These are phyloP conservation scores for Malthinus flaveolus DNA, from an alignment of 2,888 invertebrate genomes.

Conservation along the genomic window DNA sequence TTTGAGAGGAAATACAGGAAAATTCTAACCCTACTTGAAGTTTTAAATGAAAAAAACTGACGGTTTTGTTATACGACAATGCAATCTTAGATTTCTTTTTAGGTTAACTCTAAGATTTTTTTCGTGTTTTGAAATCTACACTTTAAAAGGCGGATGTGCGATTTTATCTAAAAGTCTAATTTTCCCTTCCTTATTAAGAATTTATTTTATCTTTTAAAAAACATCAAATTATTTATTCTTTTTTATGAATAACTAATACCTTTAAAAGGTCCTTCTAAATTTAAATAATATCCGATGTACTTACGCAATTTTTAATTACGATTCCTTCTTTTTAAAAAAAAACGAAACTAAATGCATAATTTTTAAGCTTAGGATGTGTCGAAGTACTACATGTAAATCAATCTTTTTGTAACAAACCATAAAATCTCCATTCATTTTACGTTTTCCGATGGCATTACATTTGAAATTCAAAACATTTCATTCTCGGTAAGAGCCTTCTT, in stretches of 20 bases:
- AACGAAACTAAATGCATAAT: too few species aligned
- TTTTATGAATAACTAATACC: too few species aligned
- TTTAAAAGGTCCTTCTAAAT: too few species aligned
- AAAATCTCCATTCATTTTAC: slow-evolving; percentile 45
- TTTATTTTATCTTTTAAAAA: too few species aligned
- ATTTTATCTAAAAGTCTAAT: slow-evolving; percentile 11
- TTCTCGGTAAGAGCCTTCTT: slow-evolving; percentile 51
- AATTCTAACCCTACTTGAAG: slow-evolving; percentile 11
- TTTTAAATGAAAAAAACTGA: slow-evolving; percentile 19
- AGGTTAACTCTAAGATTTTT: background rate
- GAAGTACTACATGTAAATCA: slow-evolving; percentile 41
- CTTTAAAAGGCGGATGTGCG: too few species aligned
- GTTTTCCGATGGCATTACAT: slow-evolving; percentile 38
- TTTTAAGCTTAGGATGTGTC: background rate
- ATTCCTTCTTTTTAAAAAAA: too few species aligned
- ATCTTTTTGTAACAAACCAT: slow-evolving; percentile 40
- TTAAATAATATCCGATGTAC: too few species aligned
- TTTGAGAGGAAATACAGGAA: slow-evolving; percentile 14
- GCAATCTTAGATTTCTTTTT: slow-evolving; percentile 15
- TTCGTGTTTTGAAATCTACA: background rate
- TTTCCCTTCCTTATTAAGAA: background rate
- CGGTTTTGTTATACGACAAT: slow-evolving; percentile 22
- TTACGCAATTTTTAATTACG: too few species aligned
- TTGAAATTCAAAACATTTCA: slow-evolving; percentile 55
- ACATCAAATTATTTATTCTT: too few species aligned